Conservation (phyloP, 2,797 vertebrate species). For the Pelobates cultripes region DNA sequence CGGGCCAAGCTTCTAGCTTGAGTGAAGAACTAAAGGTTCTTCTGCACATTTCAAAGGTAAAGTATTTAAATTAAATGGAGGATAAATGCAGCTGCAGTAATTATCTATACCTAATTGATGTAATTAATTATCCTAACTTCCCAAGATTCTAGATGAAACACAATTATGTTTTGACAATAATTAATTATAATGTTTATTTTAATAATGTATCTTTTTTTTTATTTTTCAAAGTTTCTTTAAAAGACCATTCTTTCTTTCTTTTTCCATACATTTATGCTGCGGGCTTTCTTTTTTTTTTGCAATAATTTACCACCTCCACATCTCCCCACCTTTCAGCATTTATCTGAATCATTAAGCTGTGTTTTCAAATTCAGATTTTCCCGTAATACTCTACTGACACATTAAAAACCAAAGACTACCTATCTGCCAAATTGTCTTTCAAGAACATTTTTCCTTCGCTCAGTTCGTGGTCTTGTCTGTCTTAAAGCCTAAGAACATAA, state of each 20-base stretch:
- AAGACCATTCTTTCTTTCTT: neutral
- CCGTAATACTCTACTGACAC: no score
- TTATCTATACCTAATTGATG: slow-evolving; percentile 41
- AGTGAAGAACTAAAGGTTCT: neutral
- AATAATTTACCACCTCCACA: neutral
- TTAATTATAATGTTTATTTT: slow-evolving; percentile 24
- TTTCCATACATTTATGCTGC: neutral
- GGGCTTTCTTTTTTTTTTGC: no score
- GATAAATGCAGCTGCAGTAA: slow-evolving; percentile 26
- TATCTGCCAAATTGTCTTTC: no score
- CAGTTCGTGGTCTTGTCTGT: no score
- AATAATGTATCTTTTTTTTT: neutral
- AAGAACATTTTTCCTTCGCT: no score
- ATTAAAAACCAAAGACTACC: no score
- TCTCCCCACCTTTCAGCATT: no score
- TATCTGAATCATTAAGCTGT: no score
- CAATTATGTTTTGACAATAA: slow-evolving; percentile 26
- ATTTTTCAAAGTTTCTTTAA: neutral
- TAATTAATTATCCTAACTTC: slow-evolving; percentile 41
- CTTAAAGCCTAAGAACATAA: no score
- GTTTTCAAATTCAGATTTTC: no score
- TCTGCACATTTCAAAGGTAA: neutral
- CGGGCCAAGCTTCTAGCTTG: neutral
- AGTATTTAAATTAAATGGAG: neutral
- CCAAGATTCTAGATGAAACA: slow-evolving; percentile 24